These are phyloP conservation scores for Pseudomugil tenellus DNA, from an alignment of 2,797 vertebrate species.

Conservation along the genomic window DNA sequence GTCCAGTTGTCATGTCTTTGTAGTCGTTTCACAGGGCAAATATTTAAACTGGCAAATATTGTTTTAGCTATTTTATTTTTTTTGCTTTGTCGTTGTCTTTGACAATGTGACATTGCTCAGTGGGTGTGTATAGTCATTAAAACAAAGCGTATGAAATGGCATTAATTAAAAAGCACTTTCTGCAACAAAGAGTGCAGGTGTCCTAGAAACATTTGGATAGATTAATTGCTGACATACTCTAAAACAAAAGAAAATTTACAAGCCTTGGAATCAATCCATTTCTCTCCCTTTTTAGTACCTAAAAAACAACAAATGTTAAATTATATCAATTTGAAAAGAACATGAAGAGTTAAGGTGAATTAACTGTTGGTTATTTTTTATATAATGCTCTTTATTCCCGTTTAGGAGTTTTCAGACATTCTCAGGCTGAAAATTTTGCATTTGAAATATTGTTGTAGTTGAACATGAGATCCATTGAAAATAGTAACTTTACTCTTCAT, in stretches of 20 bases:
- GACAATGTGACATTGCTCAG: constrained; percentile 42
- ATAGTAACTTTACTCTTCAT: background rate
- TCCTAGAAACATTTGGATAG: constrained; percentile 40
- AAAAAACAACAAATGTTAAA: background rate
- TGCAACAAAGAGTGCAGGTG: constrained; percentile 30
- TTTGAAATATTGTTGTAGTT: background rate
- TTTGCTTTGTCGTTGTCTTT: constrained; percentile 32
- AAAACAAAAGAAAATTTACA: constrained; percentile 8
- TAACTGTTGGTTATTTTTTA: background rate
- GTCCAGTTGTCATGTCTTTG: constrained; percentile 24
- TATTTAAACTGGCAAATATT: background rate
- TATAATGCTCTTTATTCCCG: background rate
- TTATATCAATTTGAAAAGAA: background rate
- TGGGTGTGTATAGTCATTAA: too few relatives aligned
- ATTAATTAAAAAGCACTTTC: constrained; percentile 32
- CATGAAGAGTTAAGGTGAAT: background rate
- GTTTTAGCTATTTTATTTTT: background rate
- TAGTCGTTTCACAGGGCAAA: constrained; percentile 8
- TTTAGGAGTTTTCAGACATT: background rate
- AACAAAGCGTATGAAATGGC: constrained; percentile 22
- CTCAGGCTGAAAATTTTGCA: background rate
- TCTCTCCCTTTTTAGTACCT: background rate
- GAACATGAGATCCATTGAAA: background rate
- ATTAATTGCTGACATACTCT: constrained; percentile 28
- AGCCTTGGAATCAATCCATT: constrained; percentile 25